Base-by-base conservation (phyloP, 2,113 vertebrate genomes). In the Cathartes aura region DNA sequence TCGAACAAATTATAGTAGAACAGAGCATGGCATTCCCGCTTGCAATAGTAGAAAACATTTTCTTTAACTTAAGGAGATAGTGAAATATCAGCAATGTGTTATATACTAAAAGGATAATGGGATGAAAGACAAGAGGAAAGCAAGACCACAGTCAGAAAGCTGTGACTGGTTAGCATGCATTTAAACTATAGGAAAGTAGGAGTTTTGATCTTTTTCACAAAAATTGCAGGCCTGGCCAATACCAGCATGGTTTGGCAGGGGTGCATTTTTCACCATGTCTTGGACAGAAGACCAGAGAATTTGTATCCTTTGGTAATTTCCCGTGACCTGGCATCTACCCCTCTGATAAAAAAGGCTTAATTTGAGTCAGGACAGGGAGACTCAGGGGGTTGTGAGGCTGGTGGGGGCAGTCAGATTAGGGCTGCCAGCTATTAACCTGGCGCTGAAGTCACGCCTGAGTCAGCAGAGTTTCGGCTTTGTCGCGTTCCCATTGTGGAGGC, bases 391-490 rank as follows among this genome's bases (percentile, higher is more conserved):
- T 62, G 27, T 0, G 17, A 60, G 89, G 91, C 72, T 58, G 55
- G 12, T 56, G 72, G 79, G 93, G 82, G 40, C 85, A 86, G 91
- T 38, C 29, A 11, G 3, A 22, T 40, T 12, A 88, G 89, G 64
- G 53, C 89, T 76, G 70, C 63, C 73, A 82, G 62, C 43, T 36
- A 36, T 67, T 94, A 79, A 91, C 86, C 80, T 5, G 75, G 64
- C 1, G 12, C 94, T 96, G 78, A n/a, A 91, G 92, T 88, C 94
- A 85, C 6, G 30, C 91, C 92, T 97, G 97, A 97, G 85, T 97
- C 97, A 98, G 97, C 97, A 73, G 76, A 95, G 97, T 97, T 97
- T 97, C 94, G 88, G 96, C 93, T 97, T 95, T 84, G 97, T 96
- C 78, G 82, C 36, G n/a, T 94, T 92, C 96, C 83, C 86, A 63